Evolutionary conservation across 2,113 vertebrate species (phyloP).

Genomic region (Physeter macrocephalus): DNA sequence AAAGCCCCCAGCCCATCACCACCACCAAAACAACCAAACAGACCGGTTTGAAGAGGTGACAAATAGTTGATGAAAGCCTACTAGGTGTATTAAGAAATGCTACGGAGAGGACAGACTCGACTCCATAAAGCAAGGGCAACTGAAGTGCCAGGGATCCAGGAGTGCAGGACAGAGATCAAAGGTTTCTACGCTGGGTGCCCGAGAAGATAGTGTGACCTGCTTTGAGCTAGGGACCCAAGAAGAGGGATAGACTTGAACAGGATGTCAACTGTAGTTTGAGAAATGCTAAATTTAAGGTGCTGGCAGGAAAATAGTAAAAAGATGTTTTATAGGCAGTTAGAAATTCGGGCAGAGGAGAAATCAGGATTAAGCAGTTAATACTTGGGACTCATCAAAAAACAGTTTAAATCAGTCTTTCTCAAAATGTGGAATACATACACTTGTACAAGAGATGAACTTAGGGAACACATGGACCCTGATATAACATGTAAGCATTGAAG

Average conservation of each 20-base stretch:
- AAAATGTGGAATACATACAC: background rate
- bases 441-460: background rate
- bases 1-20: background rate
- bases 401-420: background rate
- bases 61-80: background rate
- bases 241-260: background rate
- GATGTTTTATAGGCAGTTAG: background rate
- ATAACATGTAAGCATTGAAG: background rate
- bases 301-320: background rate
- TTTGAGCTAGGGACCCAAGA: background rate
- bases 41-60: background rate
- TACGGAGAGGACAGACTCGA: background rate
- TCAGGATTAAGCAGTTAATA: background rate
- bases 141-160: background rate
- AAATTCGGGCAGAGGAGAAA: background rate
- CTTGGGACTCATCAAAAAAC: background rate
- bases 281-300: background rate
- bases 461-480: background rate
- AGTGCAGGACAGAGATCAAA: background rate
- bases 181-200: background rate
- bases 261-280: background rate
- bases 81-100: background rate
- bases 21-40: background rate
- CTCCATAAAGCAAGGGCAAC: background rate
- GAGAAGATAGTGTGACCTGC: background rate